Evolutionary conservation across 2,797 vertebrate genomes (phyloP).

Genomic region (Sebastes vulpes): DNA sequence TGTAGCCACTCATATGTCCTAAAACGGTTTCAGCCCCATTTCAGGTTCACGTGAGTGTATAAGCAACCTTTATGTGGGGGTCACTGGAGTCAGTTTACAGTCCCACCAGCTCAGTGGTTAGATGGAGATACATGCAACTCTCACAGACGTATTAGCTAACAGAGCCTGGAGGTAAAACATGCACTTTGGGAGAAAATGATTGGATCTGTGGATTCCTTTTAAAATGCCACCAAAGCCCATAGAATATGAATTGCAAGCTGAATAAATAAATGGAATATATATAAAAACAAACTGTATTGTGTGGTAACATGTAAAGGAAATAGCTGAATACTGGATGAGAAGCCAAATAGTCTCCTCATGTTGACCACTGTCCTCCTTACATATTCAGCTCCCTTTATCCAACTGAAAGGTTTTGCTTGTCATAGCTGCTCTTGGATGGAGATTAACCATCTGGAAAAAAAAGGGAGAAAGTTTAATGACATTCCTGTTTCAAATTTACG

Average conservation of each 20-base stretch:
- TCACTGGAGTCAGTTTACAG: conserved; percentile 44
- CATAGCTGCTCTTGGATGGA: conserved; percentile 13
- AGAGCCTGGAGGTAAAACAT: conserved; percentile 36
- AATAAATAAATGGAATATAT: background rate
- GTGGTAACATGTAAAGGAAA: background rate
- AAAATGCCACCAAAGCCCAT: background rate
- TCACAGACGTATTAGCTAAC: conserved; percentile 2
- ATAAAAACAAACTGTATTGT: background rate
- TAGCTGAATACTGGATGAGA: background rate
- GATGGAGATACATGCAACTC: conserved; percentile 12
- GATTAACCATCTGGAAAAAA: conserved; percentile 51
- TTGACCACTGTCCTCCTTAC: background rate
- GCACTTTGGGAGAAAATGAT: background rate
- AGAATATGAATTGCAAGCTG: background rate
- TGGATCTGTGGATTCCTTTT: background rate
- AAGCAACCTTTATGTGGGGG: conserved; percentile 39
- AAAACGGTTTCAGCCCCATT: conserved; percentile 37
- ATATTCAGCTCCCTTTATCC: conserved; percentile 2
- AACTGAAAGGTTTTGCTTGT: conserved; percentile 71
- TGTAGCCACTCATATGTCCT: conserved; percentile 35
- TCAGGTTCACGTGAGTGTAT: conserved; percentile 38
- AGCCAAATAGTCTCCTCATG: background rate
- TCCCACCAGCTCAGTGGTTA: background rate
- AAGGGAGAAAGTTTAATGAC: conserved; percentile 42
- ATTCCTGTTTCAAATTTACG: conserved; percentile 31